phyloP scores from a whole-genome alignment of 2,888 invertebrate species.

The Trachelus tabidus region DNA sequence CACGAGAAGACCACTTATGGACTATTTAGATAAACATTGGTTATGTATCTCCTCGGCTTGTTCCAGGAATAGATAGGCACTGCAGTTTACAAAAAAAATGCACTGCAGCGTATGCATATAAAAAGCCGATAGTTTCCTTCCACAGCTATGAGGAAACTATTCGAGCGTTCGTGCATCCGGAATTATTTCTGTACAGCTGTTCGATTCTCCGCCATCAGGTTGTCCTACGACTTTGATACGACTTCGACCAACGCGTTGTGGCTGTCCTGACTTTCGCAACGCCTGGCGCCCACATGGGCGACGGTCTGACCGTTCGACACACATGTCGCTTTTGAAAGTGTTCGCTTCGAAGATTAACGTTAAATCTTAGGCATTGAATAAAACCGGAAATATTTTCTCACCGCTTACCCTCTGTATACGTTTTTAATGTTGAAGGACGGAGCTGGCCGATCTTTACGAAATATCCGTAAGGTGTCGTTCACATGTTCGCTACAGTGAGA shows the following conservation, averaged over 20 bases:
- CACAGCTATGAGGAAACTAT: background rate
- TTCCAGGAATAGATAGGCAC: background rate
- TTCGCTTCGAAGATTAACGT: background rate
- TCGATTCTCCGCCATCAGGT: background rate
- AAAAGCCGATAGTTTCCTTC: background rate
- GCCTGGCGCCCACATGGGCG: conserved; percentile 30
- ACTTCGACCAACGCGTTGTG: conserved; percentile 1
- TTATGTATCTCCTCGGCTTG: background rate
- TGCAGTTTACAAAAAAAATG: background rate
- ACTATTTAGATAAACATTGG: conserved; percentile 7
- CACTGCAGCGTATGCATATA: background rate
- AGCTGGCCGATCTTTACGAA: background rate
- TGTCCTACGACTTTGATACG: background rate
- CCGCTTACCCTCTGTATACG: background rate
- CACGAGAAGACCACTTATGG: conserved; percentile 29
- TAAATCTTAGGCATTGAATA: background rate
- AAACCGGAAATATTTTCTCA: background rate
- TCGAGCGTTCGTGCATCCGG: background rate
- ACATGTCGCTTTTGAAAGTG: background rate
- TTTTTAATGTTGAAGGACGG: background rate
- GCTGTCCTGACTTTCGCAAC: conserved; percentile 21
- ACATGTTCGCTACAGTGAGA: background rate
- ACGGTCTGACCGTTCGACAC: conserved; percentile 5
- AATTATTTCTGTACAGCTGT: background rate
- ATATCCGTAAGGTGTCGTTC: background rate